Evolutionary conservation across 1,140 invertebrate genomes (phyloP).

Genomic region (Harlomillsia oculata): DNA sequence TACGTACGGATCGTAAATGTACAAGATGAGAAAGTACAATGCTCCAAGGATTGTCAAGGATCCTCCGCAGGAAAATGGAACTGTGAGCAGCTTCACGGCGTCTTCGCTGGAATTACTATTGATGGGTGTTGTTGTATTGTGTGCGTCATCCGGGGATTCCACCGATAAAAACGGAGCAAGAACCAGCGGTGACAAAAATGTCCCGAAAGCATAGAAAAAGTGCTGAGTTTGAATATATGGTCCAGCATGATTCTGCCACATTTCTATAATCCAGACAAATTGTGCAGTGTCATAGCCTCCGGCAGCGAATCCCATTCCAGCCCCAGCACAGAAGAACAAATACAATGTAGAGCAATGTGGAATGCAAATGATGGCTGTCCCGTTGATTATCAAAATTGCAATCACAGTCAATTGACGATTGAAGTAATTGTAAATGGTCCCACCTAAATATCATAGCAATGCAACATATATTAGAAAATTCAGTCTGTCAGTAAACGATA

Average conservation of each 20-base stretch:
- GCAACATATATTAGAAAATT: no score
- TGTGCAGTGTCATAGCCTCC: conserved; percentile 15
- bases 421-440: conserved; percentile 11
- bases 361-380: background rate
- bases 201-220: conserved; percentile 13
- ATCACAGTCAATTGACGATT: conserved; percentile 7
- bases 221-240: conserved; percentile 17
- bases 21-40: background rate
- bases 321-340: background rate
- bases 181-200: conserved; percentile 1
- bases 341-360: background rate
- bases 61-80: conserved; percentile 3
- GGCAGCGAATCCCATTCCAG: background rate
- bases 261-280: conserved; percentile 24
- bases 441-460: no score
- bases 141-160: background rate
- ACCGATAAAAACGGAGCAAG: conserved; percentile 14
- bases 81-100: background rate
- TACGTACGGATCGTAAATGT: conserved; percentile 1
- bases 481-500: no score
- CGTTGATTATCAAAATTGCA: background rate
- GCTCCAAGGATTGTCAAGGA: background rate
- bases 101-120: background rate
- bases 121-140: background rate
- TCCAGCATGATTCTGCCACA: conserved; percentile 10